These are phyloP conservation scores for Xiphias gladius DNA, from an alignment of 2,113 vertebrate species.

Conservation along the genomic window DNA sequence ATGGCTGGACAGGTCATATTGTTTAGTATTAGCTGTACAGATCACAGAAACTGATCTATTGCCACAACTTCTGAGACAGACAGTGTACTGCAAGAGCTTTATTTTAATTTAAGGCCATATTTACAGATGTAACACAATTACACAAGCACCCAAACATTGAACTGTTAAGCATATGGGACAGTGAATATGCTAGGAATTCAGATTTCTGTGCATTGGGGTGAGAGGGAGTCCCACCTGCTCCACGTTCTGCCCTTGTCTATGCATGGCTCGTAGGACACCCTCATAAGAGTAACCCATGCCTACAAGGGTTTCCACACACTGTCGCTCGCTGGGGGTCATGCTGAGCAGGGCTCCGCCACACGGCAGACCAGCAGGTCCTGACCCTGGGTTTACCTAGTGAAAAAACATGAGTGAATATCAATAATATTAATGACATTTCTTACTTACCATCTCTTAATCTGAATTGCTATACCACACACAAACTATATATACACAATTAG, in stretches of 20 bases:
- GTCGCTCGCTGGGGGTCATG: constrained; percentile 90
- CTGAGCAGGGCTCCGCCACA: constrained; percentile 81
- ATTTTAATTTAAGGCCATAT: constrained; percentile 34
- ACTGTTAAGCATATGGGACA: neutral
- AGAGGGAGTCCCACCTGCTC: constrained; percentile 88
- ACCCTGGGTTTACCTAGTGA: constrained; percentile 66
- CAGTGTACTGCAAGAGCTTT: constrained; percentile 22
- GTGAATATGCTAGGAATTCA: constrained; percentile 29
- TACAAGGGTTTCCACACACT: constrained; percentile 93
- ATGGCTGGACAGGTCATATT: neutral
- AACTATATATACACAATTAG: neutral
- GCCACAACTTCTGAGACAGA: constrained; percentile 16
- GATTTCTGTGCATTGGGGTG: constrained; percentile 20
- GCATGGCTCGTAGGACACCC: constrained; percentile 94
- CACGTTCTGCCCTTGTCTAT: constrained; percentile 95
- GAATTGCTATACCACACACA: neutral
- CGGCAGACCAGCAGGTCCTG: constrained; percentile 60
- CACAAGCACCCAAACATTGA: neutral
- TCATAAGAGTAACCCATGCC: constrained; percentile 96
- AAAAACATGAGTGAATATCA: neutral
- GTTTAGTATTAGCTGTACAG: neutral
- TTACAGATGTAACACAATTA: constrained; percentile 14
- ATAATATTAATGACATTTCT: neutral
- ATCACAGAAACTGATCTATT: constrained; percentile 14
- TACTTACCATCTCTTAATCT: neutral